A percentile compares a stretch with the other conserved stretches of the same genome.
These are phyloP conservation scores for Sebastes elongatus DNA, from an alignment of 2,797 vertebrate species.

Conservation along the genomic window DNA sequence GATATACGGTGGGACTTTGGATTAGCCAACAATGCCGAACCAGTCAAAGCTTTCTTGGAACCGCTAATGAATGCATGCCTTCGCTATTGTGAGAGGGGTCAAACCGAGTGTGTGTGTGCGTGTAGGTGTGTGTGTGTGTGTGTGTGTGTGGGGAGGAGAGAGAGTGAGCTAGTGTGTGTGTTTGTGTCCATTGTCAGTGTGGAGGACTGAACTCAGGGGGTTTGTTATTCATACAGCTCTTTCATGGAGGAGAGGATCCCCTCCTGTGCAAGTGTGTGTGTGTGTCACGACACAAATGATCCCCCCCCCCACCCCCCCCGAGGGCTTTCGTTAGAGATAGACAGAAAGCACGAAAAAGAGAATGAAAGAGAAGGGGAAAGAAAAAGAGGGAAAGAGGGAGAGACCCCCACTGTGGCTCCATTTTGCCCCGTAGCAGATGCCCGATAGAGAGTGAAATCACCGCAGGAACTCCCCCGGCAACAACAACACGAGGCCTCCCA, in stretches of 20 bases:
- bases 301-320: conserved; percentile 61
- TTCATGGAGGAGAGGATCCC: conserved; percentile 56
- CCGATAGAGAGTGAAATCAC: conserved; percentile 38
- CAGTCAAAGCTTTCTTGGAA: conserved; percentile 58
- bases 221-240: conserved; percentile 74
- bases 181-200: conserved; percentile 22
- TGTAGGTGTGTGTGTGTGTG: conserved; percentile 25
- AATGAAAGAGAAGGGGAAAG: conserved; percentile 1
- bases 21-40: conserved; percentile 57
- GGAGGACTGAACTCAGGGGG: conserved; percentile 52
- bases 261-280: conserved; percentile 38
- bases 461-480: conserved; percentile 2
- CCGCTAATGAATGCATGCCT: conserved; percentile 68
- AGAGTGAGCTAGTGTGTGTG: conserved; percentile 4
- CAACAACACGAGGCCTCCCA: conserved; percentile 32
- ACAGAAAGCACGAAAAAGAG: conserved; percentile 9
- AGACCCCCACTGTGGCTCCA: conserved; percentile 31
- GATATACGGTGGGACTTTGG: conserved; percentile 65
- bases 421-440: conserved; percentile 11
- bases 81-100: conserved; percentile 61
- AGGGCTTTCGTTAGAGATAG: conserved; percentile 29
- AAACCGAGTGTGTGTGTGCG: conserved; percentile 42
- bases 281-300: conserved; percentile 62
- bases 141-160: conserved; percentile 9
- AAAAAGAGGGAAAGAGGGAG: neutral